Evolutionary conservation across 2,113 vertebrate species (phyloP).

Genomic region (Herpetotheres cachinnans): DNA sequence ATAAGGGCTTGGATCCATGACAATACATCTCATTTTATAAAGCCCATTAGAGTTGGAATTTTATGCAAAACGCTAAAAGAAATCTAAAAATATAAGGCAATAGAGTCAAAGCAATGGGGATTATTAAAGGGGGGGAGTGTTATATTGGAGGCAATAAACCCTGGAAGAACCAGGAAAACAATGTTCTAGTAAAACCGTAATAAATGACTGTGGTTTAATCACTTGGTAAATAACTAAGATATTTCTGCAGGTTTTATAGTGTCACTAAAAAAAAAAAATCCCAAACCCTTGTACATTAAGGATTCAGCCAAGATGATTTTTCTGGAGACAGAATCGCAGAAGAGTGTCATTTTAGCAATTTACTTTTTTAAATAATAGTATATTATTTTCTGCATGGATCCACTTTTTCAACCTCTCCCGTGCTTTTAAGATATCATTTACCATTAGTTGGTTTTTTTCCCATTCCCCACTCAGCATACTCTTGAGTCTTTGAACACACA

Average conservation of each 20-base stretch:
- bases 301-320: slow-evolving; percentile 57
- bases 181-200: slow-evolving; percentile 67
- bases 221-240: slow-evolving; percentile 74
- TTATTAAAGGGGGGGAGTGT: slow-evolving; percentile 64
- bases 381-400: slow-evolving; percentile 70
- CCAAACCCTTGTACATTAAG: slow-evolving; percentile 17
- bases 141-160: slow-evolving; percentile 69
- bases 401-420: slow-evolving; percentile 59
- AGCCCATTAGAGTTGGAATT: slow-evolving; percentile 70
- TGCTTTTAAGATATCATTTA: slow-evolving; percentile 74
- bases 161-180: slow-evolving; percentile 69
- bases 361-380: slow-evolving; percentile 73
- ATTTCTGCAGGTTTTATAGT: slow-evolving; percentile 66
- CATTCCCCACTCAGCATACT: not conserved
- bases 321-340: slow-evolving; percentile 21
- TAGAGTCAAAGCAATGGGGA: slow-evolving; percentile 67
- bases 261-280: slow-evolving; percentile 3
- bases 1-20: slow-evolving; percentile 60
- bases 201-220: slow-evolving; percentile 74
- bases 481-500: slow-evolving; percentile 60
- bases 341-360: slow-evolving; percentile 71
- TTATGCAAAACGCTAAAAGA: slow-evolving; percentile 66
- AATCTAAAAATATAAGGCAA: slow-evolving; percentile 73
- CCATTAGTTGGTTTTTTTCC: slow-evolving; percentile 13
- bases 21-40: slow-evolving; percentile 69